Percentiles rank a stretch among this genome's conserved stretches.
phyloP scores from a whole-genome alignment of 2,888 invertebrate genomes.

The Acanthosepion lycidas region DNA sequence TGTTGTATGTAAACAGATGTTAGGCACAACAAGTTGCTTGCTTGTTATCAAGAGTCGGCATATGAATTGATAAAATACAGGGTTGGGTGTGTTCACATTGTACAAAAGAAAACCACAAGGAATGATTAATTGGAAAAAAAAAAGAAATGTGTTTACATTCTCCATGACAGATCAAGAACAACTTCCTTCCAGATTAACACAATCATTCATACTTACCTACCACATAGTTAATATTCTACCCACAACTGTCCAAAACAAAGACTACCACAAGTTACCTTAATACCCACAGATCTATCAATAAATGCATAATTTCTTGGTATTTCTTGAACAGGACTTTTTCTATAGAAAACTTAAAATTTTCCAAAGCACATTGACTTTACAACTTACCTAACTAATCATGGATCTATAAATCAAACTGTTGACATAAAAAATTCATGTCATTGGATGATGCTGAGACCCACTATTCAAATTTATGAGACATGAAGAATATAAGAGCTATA shows the following conservation, averaged over 20 bases:
- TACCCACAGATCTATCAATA: too few relatives aligned
- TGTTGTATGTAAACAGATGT: background rate
- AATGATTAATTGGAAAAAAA: background rate
- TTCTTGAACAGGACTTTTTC: too few relatives aligned
- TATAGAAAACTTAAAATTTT: too few relatives aligned
- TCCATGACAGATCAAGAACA: background rate
- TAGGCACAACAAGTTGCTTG: background rate
- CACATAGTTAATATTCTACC: background rate
- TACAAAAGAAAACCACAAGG: background rate
- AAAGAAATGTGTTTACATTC: background rate
- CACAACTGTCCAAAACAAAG: background rate
- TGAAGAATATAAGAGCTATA: too few relatives aligned
- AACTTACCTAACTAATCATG: too few relatives aligned
- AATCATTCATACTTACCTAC: background rate
- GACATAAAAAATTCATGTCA: too few relatives aligned
- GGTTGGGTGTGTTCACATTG: background rate
- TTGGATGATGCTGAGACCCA: too few relatives aligned
- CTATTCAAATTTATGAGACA: too few relatives aligned
- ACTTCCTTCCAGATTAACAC: background rate
- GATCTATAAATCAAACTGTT: too few relatives aligned
- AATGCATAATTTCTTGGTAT: too few relatives aligned
- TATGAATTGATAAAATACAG: background rate
- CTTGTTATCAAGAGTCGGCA: background rate
- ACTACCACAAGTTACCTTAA: background rate
- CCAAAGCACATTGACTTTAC: too few relatives aligned